These are phyloP conservation scores for Naso thynnoides DNA, from an alignment of 2,797 vertebrate species.

Conservation along the genomic window DNA sequence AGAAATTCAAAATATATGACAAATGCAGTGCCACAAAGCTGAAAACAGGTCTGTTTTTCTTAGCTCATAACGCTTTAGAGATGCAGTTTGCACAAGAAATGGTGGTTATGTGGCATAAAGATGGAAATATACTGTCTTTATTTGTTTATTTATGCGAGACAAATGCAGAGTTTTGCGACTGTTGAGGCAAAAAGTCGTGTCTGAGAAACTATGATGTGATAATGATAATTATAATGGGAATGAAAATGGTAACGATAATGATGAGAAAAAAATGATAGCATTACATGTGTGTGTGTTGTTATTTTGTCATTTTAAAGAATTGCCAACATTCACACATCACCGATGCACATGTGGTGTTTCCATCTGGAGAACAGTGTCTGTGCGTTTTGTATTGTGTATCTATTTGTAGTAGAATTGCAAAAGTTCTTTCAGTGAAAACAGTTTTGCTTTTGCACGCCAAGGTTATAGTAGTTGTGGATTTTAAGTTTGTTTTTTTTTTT, in stretches of 20 bases:
- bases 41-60: constrained; percentile 13
- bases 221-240: constrained; percentile 3
- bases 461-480: no score
- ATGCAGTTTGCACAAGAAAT: neutral
- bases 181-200: neutral
- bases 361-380: constrained; percentile 25
- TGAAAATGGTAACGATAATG: constrained; percentile 1
- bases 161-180: neutral
- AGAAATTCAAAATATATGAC: constrained; percentile 11
- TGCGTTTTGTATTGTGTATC: neutral
- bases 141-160: constrained; percentile 12
- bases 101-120: neutral
- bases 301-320: neutral
- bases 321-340: neutral
- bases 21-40: neutral
- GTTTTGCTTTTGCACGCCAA: neutral
- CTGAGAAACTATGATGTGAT: constrained; percentile 5
- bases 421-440: neutral
- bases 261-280: constrained; percentile 11
- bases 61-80: neutral
- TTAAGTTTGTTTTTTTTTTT: no score
- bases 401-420: neutral
- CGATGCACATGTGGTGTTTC: neutral
- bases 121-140: neutral
- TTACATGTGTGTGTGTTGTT: neutral